Base-by-base conservation (phyloP, 1,140 invertebrate species). In the Neoseiulus cucumeris region DNA sequence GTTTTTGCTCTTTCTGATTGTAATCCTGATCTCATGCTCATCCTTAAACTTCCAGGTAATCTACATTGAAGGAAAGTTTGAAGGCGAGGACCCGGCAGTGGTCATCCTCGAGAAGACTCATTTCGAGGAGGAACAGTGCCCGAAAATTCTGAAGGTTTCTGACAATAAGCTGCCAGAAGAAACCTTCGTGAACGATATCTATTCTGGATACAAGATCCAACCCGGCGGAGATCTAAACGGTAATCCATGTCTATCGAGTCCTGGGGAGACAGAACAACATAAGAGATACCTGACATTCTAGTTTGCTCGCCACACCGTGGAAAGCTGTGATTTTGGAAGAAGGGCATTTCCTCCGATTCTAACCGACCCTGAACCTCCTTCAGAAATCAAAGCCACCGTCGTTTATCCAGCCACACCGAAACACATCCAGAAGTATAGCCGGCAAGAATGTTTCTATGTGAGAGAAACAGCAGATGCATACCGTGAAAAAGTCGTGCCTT, bases 371-470 rank as follows among this genome's bases (percentile, higher is more conserved):
- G n/a, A n/a, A n/a, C n/a, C 70, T 66, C 69, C 79, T 76, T 12
- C 75, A 91, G 87, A 79, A 71, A 77, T 93, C 0, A 89, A 89
- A 73, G 82, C 84, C 1, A 89, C 86, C 2, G 79, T 95, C 25
- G 90, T 97, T 68, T 86, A 87, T 77, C 94, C 94, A 14, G 92
- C 92, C 0, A 89, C 89, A 22, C 82, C 87, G 18, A 90, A 91
- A 71, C 91, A 95, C 72, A 85, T 97, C 44, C 76, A 83, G 5
- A 95, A 95, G 73, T 97, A 87, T 76, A 81, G 80, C 20, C 75
- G 78, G 45, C 85, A 89, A 72, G 80, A 84, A 64, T 73, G 81
- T 12, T 83, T 84, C 73, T 74, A 95, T 14, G 77, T 97, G 4
- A 76, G 84, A 67, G 93, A 98, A 78, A 93, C 90, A 6, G 81